Conservation (phyloP, 2,113 vertebrate genomes). For the Alethe diademata region DNA sequence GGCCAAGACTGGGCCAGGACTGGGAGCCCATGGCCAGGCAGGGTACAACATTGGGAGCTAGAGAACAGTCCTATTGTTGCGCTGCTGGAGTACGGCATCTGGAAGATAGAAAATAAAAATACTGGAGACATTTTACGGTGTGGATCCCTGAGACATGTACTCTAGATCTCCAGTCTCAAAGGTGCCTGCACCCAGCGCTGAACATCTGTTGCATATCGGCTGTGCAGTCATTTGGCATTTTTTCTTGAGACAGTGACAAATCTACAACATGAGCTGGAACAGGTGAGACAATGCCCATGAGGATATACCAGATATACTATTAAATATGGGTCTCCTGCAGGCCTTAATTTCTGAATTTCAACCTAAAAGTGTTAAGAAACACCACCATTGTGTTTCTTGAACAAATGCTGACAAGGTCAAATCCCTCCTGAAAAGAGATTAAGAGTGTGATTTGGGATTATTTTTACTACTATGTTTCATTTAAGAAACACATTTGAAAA, state of each 20-base stretch:
- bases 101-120: not conserved
- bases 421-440: not conserved
- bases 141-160: accelerated
- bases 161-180: not conserved
- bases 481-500: not conserved
- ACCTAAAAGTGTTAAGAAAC: not conserved
- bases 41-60: not conserved
- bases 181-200: not conserved
- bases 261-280: not conserved
- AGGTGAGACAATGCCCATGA: not conserved
- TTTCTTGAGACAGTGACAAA: not conserved
- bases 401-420: not conserved
- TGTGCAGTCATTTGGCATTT: not conserved
- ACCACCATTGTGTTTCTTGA: not conserved
- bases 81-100: not conserved
- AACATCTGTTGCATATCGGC: not conserved
- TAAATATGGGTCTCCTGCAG: not conserved
- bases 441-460: not conserved
- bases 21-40: accelerated
- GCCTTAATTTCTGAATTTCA: not conserved
- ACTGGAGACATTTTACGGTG: not conserved
- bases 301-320: not conserved
- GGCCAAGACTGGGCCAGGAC: too few species aligned
- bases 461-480: not conserved
- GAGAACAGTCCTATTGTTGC: accelerated